Evolutionary conservation across 2,888 invertebrate species (phyloP), one percentile per base, ranked within the genome.

Genomic region (Noctua comes): DNA sequence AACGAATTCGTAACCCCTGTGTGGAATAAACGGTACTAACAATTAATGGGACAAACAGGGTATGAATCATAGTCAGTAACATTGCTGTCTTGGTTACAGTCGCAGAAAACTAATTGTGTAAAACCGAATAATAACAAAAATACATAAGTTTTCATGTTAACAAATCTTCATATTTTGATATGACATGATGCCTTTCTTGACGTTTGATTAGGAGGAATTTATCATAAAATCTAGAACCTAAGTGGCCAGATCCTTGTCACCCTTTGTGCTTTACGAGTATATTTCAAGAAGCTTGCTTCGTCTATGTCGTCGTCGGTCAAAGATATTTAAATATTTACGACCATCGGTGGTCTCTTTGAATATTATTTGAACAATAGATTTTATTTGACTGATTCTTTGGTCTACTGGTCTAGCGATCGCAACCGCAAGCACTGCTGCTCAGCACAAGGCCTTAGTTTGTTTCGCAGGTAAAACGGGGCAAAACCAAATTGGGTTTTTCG

Each of bases 71-170:
- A 85, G 72, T 92, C 90, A 66, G 92, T 92, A 83, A 90, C 76
- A 89, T 95, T 94, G 83, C 83, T 85, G 74, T 88, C 81, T 83
- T 91, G 87, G 76, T 85, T 90, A 83, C 93, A 87, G 77, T 85
- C 89, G 84, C 93, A 91, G 86, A 91, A 88, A 89, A 92, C 90
- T 85, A 92, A 87, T 86, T 93, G 91, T 92, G 92, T 92, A 94
- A 94, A 93, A 89, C 92, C 90, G 93, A 94, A 91, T 92, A 94
- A 90, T 92, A 95, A 91, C 90, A 96, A 95, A 95, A 95, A 91
- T 91, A 92, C 91, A 92, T 91, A 91, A 92, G 92, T 93, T 95
- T 92, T 94, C 96, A 96, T 96, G 92, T 88, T 96, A 94, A 91
- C 87, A 93, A 95, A 92, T 91, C 83, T 90, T 91, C 89, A 92